Evolutionary conservation across 2,797 vertebrate species (phyloP).

Genomic region (Xenopus petersii): DNA sequence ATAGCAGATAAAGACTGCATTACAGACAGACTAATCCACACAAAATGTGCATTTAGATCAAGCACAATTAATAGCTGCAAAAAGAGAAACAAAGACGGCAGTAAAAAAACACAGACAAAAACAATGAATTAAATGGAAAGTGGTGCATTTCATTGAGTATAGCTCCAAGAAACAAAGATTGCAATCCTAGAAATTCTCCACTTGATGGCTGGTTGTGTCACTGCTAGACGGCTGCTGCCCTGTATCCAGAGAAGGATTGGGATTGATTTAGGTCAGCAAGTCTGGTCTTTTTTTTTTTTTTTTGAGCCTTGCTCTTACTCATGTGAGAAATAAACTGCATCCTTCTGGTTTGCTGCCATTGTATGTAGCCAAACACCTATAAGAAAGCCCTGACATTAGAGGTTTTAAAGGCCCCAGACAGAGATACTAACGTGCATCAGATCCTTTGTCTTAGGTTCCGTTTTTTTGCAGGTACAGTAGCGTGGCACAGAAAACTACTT

Average conservation of each 20-base stretch:
- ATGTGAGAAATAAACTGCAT: slow-evolving; percentile 48
- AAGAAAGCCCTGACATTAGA: slow-evolving; percentile 48
- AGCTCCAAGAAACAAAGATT: slow-evolving; percentile 60
- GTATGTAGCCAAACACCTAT: slow-evolving; percentile 49
- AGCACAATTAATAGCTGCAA: slow-evolving; percentile 60
- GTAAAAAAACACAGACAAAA: slow-evolving; percentile 32
- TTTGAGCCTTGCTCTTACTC: slow-evolving; percentile 58
- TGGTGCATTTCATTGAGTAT: slow-evolving; percentile 56
- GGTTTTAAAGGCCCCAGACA: slow-evolving; percentile 66
- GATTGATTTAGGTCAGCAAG: slow-evolving; percentile 83
- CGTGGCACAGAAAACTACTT: slow-evolving; percentile 53
- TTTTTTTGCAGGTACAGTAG: slow-evolving; percentile 62
- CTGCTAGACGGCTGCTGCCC: slow-evolving; percentile 69
- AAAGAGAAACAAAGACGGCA: slow-evolving; percentile 47
- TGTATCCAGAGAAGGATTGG: slow-evolving; percentile 75
- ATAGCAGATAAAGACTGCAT: slow-evolving; percentile 71
- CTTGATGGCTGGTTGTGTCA: slow-evolving; percentile 71
- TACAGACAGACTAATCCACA: slow-evolving; percentile 74
- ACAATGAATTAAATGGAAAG: slow-evolving; percentile 51
- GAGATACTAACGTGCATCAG: slow-evolving; percentile 55
- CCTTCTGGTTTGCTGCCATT: slow-evolving; percentile 48
- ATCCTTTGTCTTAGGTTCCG: slow-evolving; percentile 68
- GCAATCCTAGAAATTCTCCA: slow-evolving; percentile 63
- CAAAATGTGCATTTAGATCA: slow-evolving; percentile 60
- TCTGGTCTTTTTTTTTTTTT: slow-evolving; percentile 67